A percentile compares a stretch with the other conserved stretches of the same genome.
Evolutionary conservation across 2,888 invertebrate genomes (phyloP).

Genomic region (Lucinisca nassula): DNA sequence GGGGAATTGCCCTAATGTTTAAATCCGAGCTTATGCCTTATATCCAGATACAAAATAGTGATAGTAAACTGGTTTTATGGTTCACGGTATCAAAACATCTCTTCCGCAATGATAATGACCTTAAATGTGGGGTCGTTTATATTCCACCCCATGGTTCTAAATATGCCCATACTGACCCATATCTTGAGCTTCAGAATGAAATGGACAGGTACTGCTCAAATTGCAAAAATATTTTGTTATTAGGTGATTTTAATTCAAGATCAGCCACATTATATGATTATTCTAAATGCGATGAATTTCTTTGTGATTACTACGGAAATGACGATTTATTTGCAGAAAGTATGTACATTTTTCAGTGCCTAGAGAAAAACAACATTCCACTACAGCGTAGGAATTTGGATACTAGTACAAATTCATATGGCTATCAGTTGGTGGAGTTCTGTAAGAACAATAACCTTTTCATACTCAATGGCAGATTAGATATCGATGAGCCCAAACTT

Average conservation of each 20-base stretch:
- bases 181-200: slow-evolving; percentile 13
- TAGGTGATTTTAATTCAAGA: slow-evolving; percentile 10
- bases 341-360: neutral
- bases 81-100: neutral
- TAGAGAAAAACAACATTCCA: neutral
- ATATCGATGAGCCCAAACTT: neutral
- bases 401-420: neutral
- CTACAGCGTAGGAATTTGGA: neutral
- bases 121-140: neutral
- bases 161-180: slow-evolving; percentile 5
- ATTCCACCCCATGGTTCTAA: neutral
- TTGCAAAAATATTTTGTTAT: neutral
- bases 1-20: slow-evolving; percentile 1
- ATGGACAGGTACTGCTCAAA: neutral
- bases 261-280: neutral
- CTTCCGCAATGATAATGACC: neutral
- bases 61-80: slow-evolving; percentile 9
- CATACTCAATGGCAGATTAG: slow-evolving; percentile 2
- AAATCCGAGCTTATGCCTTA: neutral
- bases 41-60: neutral
- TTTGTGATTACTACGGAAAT: neutral
- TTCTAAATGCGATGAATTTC: neutral
- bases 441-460: slow-evolving; percentile 10
- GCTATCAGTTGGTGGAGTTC: neutral
- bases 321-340: neutral